phyloP scores from a whole-genome alignment of 2,888 invertebrate species.

The Drosophila peninsularis region DNA sequence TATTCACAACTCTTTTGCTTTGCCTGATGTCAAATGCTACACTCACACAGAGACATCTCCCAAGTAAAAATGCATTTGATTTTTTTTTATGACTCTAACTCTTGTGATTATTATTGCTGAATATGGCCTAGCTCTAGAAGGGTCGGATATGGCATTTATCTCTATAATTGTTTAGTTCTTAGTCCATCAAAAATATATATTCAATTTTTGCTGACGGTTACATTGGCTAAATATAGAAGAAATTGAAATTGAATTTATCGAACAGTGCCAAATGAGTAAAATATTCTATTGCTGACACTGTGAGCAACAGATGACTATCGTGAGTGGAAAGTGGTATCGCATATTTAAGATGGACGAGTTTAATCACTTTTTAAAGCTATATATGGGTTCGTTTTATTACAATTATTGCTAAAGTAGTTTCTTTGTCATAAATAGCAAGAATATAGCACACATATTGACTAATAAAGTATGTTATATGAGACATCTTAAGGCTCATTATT shows the following conservation, averaged over 20 bases:
- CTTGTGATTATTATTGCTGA: not conserved
- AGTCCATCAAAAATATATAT: not conserved
- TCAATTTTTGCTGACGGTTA: not conserved
- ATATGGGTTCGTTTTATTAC: no score
- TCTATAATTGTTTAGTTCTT: not conserved
- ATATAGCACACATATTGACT: no score
- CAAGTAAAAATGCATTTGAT: conserved; percentile 58
- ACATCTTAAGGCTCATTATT: no score
- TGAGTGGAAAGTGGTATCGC: no score
- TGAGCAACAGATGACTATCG: not conserved
- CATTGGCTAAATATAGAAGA: conserved; percentile 1
- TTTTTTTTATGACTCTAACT: conserved; percentile 30
- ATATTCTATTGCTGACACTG: not conserved
- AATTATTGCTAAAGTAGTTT: no score
- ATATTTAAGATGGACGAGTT: no score
- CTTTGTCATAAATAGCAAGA: no score
- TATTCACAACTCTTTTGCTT: conserved; percentile 84
- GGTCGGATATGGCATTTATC: not conserved
- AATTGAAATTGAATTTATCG: not conserved
- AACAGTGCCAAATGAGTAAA: conserved; percentile 5
- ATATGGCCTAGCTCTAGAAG: not conserved
- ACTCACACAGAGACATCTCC: conserved; percentile 8
- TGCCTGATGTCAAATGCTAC: conserved; percentile 36
- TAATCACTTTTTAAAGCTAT: no score
- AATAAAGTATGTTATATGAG: no score